Conservation (phyloP, 2,113 vertebrate genomes). For the Nesospiza acunhae region DNA sequence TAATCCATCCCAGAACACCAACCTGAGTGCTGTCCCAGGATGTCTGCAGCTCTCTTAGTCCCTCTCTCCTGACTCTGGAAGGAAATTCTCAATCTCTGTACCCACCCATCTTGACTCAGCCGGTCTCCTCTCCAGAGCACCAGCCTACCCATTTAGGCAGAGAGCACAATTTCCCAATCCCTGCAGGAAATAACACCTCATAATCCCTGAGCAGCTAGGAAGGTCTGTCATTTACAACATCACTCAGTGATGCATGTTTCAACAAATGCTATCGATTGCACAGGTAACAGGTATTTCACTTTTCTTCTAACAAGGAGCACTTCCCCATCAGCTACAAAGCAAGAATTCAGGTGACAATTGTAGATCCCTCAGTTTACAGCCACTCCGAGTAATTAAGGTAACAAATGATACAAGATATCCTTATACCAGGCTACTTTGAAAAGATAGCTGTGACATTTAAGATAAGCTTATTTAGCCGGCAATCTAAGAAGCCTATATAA, state of each 20-base stretch:
- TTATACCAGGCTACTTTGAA: not conserved
- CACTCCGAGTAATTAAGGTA: not conserved
- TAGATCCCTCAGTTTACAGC: not conserved
- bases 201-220: not conserved
- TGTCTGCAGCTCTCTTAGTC: not conserved
- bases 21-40: not conserved
- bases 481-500: not conserved
- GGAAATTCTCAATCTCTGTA: not conserved
- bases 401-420: not conserved
- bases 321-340: not conserved
- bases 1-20: not conserved
- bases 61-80: not conserved
- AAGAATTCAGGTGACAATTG: not conserved
- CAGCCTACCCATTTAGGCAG: not conserved
- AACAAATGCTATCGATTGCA: not conserved
- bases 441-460: not conserved
- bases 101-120: not conserved
- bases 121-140: not conserved
- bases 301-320: not conserved
- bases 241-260: not conserved
- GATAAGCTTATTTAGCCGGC: not conserved
- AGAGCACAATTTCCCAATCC: not conserved
- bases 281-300: not conserved
- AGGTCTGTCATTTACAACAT: not conserved
- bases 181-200: not conserved